These are phyloP conservation scores for Gallinago solitaria DNA, from an alignment of 2,797 vertebrate genomes.

Conservation along the genomic window DNA sequence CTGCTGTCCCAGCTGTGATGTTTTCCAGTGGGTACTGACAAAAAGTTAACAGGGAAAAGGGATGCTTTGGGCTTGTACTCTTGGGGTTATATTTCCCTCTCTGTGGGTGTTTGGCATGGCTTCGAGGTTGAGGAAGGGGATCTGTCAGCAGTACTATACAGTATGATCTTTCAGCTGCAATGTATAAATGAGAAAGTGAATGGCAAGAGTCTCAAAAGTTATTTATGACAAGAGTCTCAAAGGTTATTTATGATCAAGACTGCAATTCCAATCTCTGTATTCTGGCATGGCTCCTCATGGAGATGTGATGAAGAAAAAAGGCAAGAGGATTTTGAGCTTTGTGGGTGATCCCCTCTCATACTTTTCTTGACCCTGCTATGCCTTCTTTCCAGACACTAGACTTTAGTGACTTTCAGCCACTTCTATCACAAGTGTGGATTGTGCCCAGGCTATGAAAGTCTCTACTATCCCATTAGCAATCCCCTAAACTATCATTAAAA, in stretches of 20 bases:
- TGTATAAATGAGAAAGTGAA: conserved; percentile 1
- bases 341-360: not conserved
- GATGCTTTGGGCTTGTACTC: not conserved
- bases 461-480: not conserved
- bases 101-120: not conserved
- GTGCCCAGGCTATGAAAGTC: not conserved
- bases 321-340: not conserved
- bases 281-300: not conserved
- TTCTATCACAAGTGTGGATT: not conserved
- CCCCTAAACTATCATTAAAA: not conserved
- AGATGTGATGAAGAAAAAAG: not conserved
- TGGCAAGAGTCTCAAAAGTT: not conserved
- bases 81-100: not conserved
- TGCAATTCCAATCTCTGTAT: not conserved
- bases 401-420: not conserved
- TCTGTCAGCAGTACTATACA: not conserved
- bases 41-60: not conserved
- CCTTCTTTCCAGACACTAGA: not conserved
- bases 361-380: not conserved
- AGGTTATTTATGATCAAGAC: not conserved
- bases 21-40: not conserved
- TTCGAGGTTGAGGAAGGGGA: not conserved
- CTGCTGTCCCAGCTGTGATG: not conserved
- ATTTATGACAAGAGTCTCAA: not conserved
- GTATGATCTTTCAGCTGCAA: not conserved